Base-by-base conservation (phyloP, 2,888 invertebrate genomes). In the Nymphalis urticae region DNA sequence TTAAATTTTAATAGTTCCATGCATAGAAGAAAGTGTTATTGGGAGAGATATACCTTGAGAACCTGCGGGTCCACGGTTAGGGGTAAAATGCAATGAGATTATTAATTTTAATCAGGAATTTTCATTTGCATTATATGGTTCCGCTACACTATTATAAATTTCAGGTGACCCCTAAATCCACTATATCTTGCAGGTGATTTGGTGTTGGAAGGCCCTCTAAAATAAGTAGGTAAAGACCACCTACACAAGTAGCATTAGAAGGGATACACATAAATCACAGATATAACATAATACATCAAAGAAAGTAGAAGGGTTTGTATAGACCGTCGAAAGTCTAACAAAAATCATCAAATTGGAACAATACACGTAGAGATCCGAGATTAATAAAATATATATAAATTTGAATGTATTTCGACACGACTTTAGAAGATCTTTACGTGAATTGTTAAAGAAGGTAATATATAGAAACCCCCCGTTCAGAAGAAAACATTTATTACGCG, bases 1-100 rank as follows among this genome's bases (percentile, higher is more conserved):
- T 60, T 67, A 71, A 74, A 59, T 61, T 53, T 66, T 66, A 72
- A 68, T 73, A 86, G 82, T 76, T 73, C 77, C 92, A 92, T 92
- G 92, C 92, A 88, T 87, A 89, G 86, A 81, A 89, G 87, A 87
- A 81, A 86, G 87, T 90, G 84, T 90, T 90, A 91, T 87, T 86
- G 90, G 91, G 91, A 91, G 79, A 88, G 82, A 89, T 91, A 88
- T 92, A 93, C 93, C 93, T 93, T 93, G 89, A 93, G 93, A 92
- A 93, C 93, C 93, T 93, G 93, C 90, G 81, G 92, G 89, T 93
- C 93, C 93, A 76, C 86, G 90, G 90, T 91, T 82, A 88, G 85
- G 88, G 90, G 85, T 90, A 85, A 90, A 92, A 92, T 90, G 92
- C 89, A 92, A 92, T 86, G 85, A 87, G 77, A 89, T 87, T 77